phyloP scores from a whole-genome alignment of 2,113 vertebrate species.

The Gnathonemus echidnorhynchus region DNA sequence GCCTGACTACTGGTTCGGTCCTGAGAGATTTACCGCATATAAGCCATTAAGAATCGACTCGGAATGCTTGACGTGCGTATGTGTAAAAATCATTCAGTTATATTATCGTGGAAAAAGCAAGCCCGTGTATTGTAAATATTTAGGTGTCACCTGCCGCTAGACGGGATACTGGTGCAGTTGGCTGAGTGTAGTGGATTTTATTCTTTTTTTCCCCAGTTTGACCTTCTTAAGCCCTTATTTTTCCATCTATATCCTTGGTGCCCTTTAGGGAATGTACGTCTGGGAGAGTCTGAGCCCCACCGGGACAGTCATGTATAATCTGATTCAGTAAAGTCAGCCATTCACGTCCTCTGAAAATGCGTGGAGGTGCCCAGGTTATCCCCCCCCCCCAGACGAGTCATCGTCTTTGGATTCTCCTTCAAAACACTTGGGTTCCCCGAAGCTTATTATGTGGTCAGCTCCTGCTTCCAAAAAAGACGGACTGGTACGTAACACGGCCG shows the following conservation, averaged over 20 bases:
- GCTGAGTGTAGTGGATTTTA: not conserved
- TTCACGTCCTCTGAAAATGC: slow-evolving; percentile 13
- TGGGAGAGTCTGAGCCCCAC: not conserved
- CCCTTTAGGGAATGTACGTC: not conserved
- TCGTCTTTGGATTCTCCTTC: slow-evolving; percentile 34
- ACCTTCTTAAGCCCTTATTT: not conserved
- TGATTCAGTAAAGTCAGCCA: slow-evolving; percentile 5
- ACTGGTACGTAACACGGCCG: slow-evolving; percentile 42
- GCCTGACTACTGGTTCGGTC: not conserved
- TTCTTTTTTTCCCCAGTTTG: not conserved
- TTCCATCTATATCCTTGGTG: not conserved
- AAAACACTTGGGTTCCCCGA: slow-evolving; percentile 48
- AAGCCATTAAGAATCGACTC: not conserved
- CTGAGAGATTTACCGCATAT: not conserved
- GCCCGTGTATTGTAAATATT: not conserved
- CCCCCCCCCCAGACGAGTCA: slow-evolving; percentile 31
- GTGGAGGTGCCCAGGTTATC: slow-evolving; percentile 40
- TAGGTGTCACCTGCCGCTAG: not conserved
- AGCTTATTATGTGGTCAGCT: slow-evolving; percentile 52
- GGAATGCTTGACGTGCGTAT: not conserved
- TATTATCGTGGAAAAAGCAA: not conserved
- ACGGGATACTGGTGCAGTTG: not conserved
- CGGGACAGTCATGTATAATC: not conserved
- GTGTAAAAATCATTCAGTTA: not conserved
- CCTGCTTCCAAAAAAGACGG: slow-evolving; percentile 52